A percentile compares a stretch with the other conserved stretches of the same genome.
Conservation (phyloP, 2,113 vertebrate genomes). For the Nipponia nippon region DNA sequence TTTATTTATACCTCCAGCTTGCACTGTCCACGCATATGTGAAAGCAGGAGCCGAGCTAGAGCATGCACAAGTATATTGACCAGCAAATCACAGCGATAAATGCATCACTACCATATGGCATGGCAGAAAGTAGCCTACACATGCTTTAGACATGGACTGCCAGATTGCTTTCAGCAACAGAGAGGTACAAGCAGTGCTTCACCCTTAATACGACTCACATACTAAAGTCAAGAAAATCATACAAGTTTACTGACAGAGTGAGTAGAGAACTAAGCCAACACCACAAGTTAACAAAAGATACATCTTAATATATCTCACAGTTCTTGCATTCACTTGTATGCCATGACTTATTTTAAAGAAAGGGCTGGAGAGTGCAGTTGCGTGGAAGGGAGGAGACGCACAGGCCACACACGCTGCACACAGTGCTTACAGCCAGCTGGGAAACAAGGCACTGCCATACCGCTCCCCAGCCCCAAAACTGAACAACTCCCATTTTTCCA, state of each 20-base stretch:
- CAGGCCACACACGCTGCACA: background rate
- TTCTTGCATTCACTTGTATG: background rate
- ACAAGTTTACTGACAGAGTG: background rate
- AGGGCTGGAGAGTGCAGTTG: background rate
- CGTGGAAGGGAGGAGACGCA: background rate
- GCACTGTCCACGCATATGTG: background rate
- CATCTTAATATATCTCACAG: background rate
- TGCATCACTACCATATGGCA: background rate
- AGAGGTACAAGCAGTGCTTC: background rate
- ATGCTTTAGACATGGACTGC: background rate
- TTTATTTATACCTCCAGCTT: background rate
- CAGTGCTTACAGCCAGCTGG: background rate
- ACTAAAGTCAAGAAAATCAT: background rate
- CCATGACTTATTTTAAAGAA: background rate
- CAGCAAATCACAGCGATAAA: background rate
- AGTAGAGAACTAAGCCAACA: background rate
- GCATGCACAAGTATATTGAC: background rate
- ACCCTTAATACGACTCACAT: background rate
- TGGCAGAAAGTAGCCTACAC: background rate
- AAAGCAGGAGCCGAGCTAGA: background rate
- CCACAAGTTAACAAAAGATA: background rate
- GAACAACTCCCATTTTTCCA: background rate
- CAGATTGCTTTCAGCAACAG: background rate
- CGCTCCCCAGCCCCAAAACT: background rate
- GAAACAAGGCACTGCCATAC: background rate